Evolutionary conservation across 2,113 vertebrate species (phyloP).

Genomic region (Sorex araneus): DNA sequence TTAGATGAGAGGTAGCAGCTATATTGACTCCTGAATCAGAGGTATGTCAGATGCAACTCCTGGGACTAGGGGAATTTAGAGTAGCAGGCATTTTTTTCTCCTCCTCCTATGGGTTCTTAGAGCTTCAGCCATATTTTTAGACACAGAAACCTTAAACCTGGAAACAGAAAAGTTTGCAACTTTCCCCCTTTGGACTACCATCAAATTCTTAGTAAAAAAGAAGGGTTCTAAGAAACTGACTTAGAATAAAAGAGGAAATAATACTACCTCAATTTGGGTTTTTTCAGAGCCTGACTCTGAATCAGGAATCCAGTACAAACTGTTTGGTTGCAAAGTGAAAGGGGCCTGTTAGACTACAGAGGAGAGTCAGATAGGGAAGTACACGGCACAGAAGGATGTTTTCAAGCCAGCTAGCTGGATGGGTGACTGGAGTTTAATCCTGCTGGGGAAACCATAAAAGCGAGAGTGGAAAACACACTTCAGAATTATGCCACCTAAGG

Average conservation of each 20-base stretch:
- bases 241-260: constrained; percentile 1
- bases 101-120: neutral
- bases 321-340: constrained; percentile 2
- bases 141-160: neutral
- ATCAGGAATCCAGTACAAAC: neutral
- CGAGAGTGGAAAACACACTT: neutral
- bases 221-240: neutral
- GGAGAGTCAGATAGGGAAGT: neutral
- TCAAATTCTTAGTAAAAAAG: neutral
- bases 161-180: neutral
- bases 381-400: neutral
- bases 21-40: constrained; percentile 29
- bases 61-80: neutral
- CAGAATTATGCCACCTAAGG: neutral
- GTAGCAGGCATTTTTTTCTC: neutral
- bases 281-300: neutral
- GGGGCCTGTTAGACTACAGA: neutral
- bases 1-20: neutral
- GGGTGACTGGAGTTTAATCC: neutral
- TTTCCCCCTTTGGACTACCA: neutral
- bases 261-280: neutral
- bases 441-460: neutral
- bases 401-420: neutral
- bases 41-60: neutral
- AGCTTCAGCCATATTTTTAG: neutral